These are phyloP conservation scores for Eurystomus glaucurus DNA, from an alignment of 2,797 vertebrate genomes.

Conservation along the genomic window DNA sequence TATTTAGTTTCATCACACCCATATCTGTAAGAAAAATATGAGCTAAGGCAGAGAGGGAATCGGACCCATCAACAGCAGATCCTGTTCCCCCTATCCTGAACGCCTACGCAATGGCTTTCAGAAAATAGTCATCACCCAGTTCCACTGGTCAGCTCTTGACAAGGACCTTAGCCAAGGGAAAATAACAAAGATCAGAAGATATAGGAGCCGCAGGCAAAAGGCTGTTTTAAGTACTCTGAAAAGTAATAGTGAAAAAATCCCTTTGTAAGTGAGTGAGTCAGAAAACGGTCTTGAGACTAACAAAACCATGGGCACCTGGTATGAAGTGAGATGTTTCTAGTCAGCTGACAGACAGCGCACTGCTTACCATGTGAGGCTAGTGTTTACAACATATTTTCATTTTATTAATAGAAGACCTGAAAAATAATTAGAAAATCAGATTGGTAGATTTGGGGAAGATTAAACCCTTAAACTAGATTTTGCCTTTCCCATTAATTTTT, in stretches of 20 bases:
- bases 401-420: background rate
- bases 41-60: slow-evolving; percentile 80
- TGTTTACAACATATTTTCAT: background rate
- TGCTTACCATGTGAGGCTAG: background rate
- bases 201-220: background rate
- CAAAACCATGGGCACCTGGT: background rate
- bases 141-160: slow-evolving; percentile 66
- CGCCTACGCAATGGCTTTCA: slow-evolving; percentile 75
- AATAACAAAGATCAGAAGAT: background rate
- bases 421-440: background rate
- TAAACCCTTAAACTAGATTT: background rate
- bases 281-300: background rate
- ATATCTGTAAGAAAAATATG: slow-evolving; percentile 78
- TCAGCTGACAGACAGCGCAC: background rate
- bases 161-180: background rate
- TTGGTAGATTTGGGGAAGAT: background rate
- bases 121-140: slow-evolving; percentile 67
- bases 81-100: slow-evolving; percentile 79
- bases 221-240: background rate
- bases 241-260: background rate
- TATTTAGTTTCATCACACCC: slow-evolving; percentile 80
- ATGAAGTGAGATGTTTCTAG: background rate
- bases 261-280: background rate
- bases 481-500: background rate
- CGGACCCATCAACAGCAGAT: slow-evolving; percentile 74